Evolutionary conservation across 2,797 vertebrate species (phyloP).

Genomic region (Psittacula echo): DNA sequence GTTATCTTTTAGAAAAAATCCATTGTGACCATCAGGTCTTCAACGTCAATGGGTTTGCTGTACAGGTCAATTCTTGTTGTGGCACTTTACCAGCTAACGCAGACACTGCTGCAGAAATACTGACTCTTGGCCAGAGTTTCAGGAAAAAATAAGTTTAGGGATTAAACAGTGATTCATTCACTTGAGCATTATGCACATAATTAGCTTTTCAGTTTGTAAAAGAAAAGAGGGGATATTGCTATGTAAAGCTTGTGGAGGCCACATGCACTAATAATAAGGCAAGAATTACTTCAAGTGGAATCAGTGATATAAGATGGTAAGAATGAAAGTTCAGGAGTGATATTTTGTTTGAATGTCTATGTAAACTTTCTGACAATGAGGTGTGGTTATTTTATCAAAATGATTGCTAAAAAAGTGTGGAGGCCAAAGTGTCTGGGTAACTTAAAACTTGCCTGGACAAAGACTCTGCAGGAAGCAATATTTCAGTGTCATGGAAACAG

Average conservation of each 20-base stretch:
- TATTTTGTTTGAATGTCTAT: not conserved
- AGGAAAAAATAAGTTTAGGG: not conserved
- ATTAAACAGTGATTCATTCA: not conserved
- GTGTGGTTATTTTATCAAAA: not conserved
- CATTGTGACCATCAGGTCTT: not conserved
- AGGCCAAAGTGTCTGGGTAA: not conserved
- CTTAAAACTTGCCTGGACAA: not conserved
- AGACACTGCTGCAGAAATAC: not conserved
- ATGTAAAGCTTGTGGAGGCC: not conserved
- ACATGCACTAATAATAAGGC: not conserved
- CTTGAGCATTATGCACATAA: not conserved
- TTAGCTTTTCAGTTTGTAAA: slow-evolving; percentile 15
- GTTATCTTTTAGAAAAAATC: not conserved
- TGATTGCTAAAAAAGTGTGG: not conserved
- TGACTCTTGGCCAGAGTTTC: not conserved
- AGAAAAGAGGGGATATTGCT: not conserved
- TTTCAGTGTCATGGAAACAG: not conserved
- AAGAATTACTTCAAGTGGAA: not conserved
- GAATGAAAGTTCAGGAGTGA: not conserved
- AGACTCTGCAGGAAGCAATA: not conserved
- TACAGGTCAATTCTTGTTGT: not conserved
- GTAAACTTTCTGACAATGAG: not conserved
- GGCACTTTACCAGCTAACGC: not conserved
- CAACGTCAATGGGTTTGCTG: not conserved
- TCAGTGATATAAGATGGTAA: not conserved